Conservation (phyloP, 2,113 vertebrate species). For the Callocephalon fimbriatum region DNA sequence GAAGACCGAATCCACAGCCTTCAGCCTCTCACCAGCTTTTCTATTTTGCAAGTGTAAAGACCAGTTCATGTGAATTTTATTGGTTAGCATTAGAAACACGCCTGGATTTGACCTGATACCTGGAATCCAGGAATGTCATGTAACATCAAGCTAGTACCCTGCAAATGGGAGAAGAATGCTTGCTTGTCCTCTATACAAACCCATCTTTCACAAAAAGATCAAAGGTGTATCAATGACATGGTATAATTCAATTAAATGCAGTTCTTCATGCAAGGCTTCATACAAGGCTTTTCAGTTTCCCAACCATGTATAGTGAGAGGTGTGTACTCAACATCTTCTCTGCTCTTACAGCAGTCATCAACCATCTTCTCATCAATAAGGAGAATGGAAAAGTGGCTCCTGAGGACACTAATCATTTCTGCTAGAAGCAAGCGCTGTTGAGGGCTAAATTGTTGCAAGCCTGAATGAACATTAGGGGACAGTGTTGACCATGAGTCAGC, state of each 20-base stretch:
- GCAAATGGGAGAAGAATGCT: background rate
- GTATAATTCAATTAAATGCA: background rate
- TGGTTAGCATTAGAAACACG: background rate
- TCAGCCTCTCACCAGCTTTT: slow-evolving; percentile 17
- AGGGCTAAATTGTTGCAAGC: slow-evolving; percentile 33
- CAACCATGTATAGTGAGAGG: background rate
- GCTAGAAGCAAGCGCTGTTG: background rate
- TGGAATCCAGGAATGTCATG: background rate
- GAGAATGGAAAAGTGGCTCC: background rate
- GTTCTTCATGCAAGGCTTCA: background rate
- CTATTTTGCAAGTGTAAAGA: background rate
- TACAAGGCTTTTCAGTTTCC: background rate
- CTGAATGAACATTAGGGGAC: slow-evolving; percentile 55
- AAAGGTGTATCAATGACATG: background rate
- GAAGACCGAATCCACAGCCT: slow-evolving; percentile 18
- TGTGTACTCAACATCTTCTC: background rate
- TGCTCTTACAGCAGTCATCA: background rate
- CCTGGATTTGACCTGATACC: background rate
- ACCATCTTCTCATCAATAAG: background rate
- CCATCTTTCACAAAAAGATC: background rate
- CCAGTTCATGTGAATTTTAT: background rate
- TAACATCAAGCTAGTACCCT: background rate
- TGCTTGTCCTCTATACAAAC: background rate
- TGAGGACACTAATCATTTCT: background rate
- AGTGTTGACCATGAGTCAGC: slow-evolving; percentile 38